Base-by-base conservation (phyloP, 2,113 vertebrate genomes). In the Stictonetta naevosa region DNA sequence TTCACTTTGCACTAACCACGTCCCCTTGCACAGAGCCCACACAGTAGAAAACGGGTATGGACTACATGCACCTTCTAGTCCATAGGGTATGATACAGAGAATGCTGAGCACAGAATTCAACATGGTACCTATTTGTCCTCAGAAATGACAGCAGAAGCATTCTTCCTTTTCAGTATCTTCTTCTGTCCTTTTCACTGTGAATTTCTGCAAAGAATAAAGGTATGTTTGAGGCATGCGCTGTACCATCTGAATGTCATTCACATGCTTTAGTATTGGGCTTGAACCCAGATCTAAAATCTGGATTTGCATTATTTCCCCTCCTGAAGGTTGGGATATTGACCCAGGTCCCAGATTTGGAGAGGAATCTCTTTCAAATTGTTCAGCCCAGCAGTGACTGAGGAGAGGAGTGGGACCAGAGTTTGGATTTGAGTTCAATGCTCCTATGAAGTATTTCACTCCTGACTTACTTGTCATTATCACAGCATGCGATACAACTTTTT, bases 131-230 rank as follows among this genome's bases (percentile, higher is more conserved):
- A 77, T 71, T 31, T 3, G 0, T 26, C 29, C 71, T 90, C 83
- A 81, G 77, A 91, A 84, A 59, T 25, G 56, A 78, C 33, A 93
- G n/a, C 6, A 29, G 42, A 68, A 63, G 62, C 20, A 44, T 48
- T 55, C 40, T 81, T 90, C 48, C 20, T 83, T 88, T 83, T 44
- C 68, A 64, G 1, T 55, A 34, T 68, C 68, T 88, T 95, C 85
- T 42, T 42, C 46, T 48, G 20, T n/a, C 8, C 5, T n/a, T 67
- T 77, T 23, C 36, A 59, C 17, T 59, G 11, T 33, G 10, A 46
- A 74, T 50, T 86, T 95, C 96, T 96, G 92, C 46, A 90, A 96
- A 79, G 6, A 95, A 95, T 28, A 95, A 4, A 91, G 66, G 66
- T 21, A 44, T 0, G 2, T 53, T 48, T 97, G 77, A 92, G 79